These are phyloP conservation scores for Deilephila elpenor DNA, from an alignment of 2,888 invertebrate genomes.

Conservation along the genomic window DNA sequence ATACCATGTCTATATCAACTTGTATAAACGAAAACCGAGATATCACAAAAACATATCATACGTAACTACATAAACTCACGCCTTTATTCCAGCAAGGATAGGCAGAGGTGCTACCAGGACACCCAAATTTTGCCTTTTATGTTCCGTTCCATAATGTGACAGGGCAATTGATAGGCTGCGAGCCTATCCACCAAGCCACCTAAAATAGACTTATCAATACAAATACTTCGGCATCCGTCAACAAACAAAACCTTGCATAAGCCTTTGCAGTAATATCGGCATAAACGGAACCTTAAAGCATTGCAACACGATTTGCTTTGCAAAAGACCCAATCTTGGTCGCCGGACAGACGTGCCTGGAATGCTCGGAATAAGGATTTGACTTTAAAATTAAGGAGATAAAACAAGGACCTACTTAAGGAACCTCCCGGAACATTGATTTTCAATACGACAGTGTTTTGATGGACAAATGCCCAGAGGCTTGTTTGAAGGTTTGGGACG, in stretches of 20 bases:
- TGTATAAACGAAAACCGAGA: too few species aligned
- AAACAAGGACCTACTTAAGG: conserved; percentile 56
- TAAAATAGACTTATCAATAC: not conserved
- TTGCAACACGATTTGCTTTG: conserved; percentile 30
- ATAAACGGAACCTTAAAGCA: conserved; percentile 29
- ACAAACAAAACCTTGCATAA: conserved; percentile 19
- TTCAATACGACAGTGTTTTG: conserved; percentile 54
- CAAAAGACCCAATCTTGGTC: conserved; percentile 27
- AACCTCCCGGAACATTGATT: conserved; percentile 59
- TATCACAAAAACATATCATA: too few species aligned
- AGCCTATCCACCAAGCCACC: not conserved
- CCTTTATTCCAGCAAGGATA: too few species aligned
- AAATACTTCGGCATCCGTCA: conserved; percentile 1
- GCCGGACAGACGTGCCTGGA: conserved; percentile 53
- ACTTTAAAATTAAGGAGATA: conserved; percentile 75
- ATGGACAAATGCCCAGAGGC: conserved; percentile 33
- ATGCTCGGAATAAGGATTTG: conserved; percentile 75
- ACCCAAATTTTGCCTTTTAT: too few species aligned
- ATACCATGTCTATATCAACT: too few species aligned
- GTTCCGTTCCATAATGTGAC: too few species aligned
- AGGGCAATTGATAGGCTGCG: too few species aligned
- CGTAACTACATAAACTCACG: too few species aligned
- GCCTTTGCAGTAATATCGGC: conserved; percentile 22
- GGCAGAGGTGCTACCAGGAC: too few species aligned
- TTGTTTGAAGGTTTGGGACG: not conserved